Evolutionary conservation across 30 jellyfish, hydroid and myxozoan species (phyloP), one percentile per base, ranked within the genome.

Genomic region (Chrysaora quinquecirrha): DNA sequence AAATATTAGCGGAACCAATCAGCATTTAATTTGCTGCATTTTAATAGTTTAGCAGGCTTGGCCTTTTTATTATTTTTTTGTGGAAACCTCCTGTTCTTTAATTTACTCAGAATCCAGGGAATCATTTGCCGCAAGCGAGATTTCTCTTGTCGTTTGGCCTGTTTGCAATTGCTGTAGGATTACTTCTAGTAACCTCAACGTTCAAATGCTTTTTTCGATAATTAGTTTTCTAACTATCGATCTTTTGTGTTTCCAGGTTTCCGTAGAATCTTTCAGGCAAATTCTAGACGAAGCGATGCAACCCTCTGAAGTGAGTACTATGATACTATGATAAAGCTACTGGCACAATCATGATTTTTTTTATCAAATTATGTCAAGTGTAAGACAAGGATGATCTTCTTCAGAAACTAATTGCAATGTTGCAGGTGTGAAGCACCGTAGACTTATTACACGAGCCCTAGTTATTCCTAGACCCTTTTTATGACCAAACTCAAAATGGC

Each of bases 181-280:
- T n/a, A n/a, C n/a, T n/a, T n/a, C n/a, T n/a, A n/a, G n/a, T n/a
- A n/a, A n/a, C n/a, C n/a, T n/a, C n/a, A n/a, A n/a, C n/a, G 16
- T 43, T 43, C 16, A 43, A 6, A 43, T 43, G 9, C 58, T 43
- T 9, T 6, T 43, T 9, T 43, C 16, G 58, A 43, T 43, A 43
- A 43, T 43, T 43, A 9, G 9, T 30, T 34, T 38, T 19, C 0
- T 2, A 3, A 43, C 0, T 38, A 32, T 70, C 47, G 34, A 14
- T 54, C 29, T 54, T n/a, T 48, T 64, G 1, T 34, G 34, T 43
- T 46, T 71, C 1, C 71, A 85, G 95, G 95, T 85, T 4, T 71
- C 89, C 21, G 89, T 85, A 12, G 95, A 85, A 33, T 33, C 82
- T 6, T 85, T 85, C 75, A 75, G 95, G 38, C 81, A 64, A 61